Conservation (phyloP, 2,888 invertebrate genomes). For the Pristionchus japonicus region DNA sequence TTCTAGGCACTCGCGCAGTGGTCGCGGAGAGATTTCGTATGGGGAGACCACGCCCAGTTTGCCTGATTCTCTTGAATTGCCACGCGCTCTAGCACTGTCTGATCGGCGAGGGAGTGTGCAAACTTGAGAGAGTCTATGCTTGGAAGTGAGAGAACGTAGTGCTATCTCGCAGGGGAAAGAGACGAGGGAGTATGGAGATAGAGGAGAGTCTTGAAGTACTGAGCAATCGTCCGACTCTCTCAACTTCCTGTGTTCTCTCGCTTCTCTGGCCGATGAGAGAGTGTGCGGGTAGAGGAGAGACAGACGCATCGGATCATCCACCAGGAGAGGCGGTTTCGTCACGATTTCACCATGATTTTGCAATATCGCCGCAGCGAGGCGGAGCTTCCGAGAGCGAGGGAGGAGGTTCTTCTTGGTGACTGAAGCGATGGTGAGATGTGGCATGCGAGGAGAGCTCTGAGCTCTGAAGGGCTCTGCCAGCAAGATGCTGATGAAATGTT, state of each 20-base stretch:
- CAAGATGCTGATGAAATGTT: background rate
- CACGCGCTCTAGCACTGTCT: too few relatives aligned
- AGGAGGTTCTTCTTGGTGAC: background rate
- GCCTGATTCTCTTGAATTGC: too few relatives aligned
- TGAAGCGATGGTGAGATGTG: conserved; percentile 1
- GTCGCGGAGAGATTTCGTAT: background rate
- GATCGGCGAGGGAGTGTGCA: too few relatives aligned
- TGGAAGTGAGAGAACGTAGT: too few relatives aligned
- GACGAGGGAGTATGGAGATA: too few relatives aligned
- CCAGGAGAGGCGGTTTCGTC: conserved; percentile 18
- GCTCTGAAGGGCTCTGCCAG: too few relatives aligned
- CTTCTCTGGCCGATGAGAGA: background rate
- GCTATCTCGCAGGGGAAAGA: background rate
- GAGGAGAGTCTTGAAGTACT: too few relatives aligned
- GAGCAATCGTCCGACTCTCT: background rate
- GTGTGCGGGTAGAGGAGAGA: background rate
- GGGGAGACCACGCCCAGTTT: background rate
- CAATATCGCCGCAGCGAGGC: background rate
- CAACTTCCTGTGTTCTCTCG: background rate
- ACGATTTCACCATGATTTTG: conserved; percentile 16
- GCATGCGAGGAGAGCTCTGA: background rate
- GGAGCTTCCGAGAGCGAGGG: background rate
- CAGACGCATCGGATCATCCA: background rate
- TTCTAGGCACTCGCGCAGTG: background rate
- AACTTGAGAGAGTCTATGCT: too few relatives aligned